Evolutionary conservation across 2,797 vertebrate species (phyloP).

Genomic region (Sebastiscus tertius): DNA sequence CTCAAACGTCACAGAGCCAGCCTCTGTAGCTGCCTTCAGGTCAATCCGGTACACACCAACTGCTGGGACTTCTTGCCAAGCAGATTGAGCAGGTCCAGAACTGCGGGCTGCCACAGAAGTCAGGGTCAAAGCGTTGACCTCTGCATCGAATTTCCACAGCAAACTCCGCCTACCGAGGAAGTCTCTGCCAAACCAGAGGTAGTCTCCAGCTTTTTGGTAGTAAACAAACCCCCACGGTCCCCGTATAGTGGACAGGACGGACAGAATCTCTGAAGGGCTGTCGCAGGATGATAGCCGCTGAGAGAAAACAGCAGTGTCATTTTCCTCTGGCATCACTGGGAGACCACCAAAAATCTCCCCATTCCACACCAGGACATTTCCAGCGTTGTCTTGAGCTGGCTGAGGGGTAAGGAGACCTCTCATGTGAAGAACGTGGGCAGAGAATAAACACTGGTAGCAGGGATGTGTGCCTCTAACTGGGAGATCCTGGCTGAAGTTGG

Average conservation of each 20-base stretch:
- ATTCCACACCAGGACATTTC: conserved; percentile 93
- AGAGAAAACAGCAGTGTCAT: conserved; percentile 88
- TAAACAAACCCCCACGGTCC: conserved; percentile 95
- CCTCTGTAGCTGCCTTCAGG: conserved; percentile 72
- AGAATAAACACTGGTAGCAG: conserved; percentile 86
- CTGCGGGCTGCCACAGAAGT: conserved; percentile 80
- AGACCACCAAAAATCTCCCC: conserved; percentile 93
- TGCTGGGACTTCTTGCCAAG: conserved; percentile 92
- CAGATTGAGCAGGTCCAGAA: conserved; percentile 5
- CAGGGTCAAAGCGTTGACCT: conserved; percentile 73
- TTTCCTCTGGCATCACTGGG: conserved; percentile 79
- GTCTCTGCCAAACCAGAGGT: conserved; percentile 96
- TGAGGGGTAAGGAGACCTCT: conserved; percentile 89
- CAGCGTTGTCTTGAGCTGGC: conserved; percentile 85
- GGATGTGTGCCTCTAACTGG: conserved; percentile 40
- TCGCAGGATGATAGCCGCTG: conserved; percentile 76
- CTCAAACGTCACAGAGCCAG: conserved; percentile 75
- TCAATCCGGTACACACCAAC: conserved; percentile 89
- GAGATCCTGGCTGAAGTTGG: conserved; percentile 80
- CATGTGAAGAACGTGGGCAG: conserved; percentile 92
- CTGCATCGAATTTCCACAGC: conserved; percentile 86
- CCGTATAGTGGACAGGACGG: conserved; percentile 82
- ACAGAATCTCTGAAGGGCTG: conserved; percentile 80
- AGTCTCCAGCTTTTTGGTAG: conserved; percentile 85
- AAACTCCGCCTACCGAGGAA: conserved; percentile 95